Conservation (phyloP, 2,888 invertebrate genomes). For the Phengaris arion region DNA sequence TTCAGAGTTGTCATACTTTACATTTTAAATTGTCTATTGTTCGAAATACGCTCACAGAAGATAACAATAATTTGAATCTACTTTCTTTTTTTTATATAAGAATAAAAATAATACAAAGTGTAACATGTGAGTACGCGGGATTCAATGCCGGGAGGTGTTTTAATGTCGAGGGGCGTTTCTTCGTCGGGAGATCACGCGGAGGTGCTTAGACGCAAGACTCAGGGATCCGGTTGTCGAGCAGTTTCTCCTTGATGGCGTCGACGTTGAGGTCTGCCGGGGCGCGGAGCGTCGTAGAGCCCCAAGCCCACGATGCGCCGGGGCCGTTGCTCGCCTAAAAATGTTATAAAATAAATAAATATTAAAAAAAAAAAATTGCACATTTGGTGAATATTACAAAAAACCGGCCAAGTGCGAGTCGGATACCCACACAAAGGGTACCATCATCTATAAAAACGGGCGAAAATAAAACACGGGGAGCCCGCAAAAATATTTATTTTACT, state of each 20-base stretch:
- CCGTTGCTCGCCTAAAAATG: constrained; percentile 72
- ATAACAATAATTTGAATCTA: not conserved
- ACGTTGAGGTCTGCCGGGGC: constrained; percentile 82
- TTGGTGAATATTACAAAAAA: too few relatives aligned
- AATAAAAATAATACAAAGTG: too few relatives aligned
- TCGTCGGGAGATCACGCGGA: not conserved
- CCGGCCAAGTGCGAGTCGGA: too few relatives aligned
- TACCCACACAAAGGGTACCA: too few relatives aligned
- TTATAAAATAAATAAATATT: not conserved
- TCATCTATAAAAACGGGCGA: too few relatives aligned
- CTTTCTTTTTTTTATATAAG: too few relatives aligned
- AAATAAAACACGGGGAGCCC: too few relatives aligned
- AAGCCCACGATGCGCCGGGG: constrained; percentile 77
- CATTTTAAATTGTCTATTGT: not conserved
- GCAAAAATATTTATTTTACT: too few relatives aligned
- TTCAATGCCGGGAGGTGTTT: not conserved
- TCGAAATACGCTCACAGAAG: not conserved
- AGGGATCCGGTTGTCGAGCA: constrained; percentile 91
- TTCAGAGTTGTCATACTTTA: not conserved
- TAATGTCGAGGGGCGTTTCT: not conserved
- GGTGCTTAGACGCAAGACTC: constrained; percentile 88
- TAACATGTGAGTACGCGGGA: not conserved
- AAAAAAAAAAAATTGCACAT: not conserved
- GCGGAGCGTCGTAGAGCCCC: constrained; percentile 75
- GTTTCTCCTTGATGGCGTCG: constrained; percentile 91